Base-by-base conservation (phyloP, 37 sponge, comb jelly and placozoan species). In the Theonella swinhoei region DNA sequence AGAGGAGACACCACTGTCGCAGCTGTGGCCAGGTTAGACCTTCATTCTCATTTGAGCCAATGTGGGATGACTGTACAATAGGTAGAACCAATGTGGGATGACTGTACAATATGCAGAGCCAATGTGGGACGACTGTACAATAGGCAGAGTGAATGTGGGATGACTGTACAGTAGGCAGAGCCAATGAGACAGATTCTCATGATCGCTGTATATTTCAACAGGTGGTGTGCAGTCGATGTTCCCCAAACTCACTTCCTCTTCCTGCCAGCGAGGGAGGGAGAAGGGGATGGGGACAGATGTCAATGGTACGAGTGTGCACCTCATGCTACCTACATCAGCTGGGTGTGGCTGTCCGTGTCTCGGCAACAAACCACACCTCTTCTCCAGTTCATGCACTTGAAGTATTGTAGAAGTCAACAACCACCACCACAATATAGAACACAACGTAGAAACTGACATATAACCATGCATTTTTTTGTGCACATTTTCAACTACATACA, bases 1-100 rank as follows among this genome's bases (percentile, higher is more conserved):
- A 62, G 28, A 67, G 93, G 40, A 85, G 85, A 72, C 93, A 93
- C 76, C 93, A 93, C 79, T 93, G 93, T 79, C 80, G 89, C n/a
- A 72, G 59, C 70, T 93, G 93, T 71, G 93, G 93, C 69, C 74
- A 93, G 68, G 93, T 88, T 17, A 80, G 88, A 42, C 1, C 1
- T 4, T 3, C 60, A 11, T 54, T 41, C 1, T 68, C 24, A 9
- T 34, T 30, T 20, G 38, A 8, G 9, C 29, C 80, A 32, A 80
- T 67, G 25, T 22, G 43, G 40, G 4, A 35, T 26, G 2, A n/a
- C n/a, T 69, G 35, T 4, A 30, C 4, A 7, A 69, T 69, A 20
- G 36, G 33, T 3, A 69, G 25, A 22, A 69, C 11, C 36, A 69
- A 3, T 22, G 32, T 22, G 35, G 70, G 31, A 36, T 36, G 25